phyloP scores from a whole-genome alignment of 2,888 invertebrate species.

The Nineta flava region DNA sequence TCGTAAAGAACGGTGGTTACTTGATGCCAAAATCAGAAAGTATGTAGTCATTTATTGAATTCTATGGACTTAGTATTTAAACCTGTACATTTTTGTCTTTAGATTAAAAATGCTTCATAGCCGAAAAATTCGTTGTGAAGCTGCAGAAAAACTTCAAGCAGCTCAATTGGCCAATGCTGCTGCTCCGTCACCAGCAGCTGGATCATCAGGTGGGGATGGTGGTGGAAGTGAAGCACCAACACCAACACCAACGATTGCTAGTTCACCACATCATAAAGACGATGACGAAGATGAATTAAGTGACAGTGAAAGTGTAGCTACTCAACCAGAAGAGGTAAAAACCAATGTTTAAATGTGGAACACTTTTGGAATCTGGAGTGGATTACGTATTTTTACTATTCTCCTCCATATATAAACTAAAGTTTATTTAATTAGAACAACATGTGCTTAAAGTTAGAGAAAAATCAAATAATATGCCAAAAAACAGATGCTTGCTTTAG shows the following conservation, averaged over 20 bases:
- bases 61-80: not conserved
- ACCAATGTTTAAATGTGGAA: too few species aligned
- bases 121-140: slow-evolving; percentile 58
- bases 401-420: too few species aligned
- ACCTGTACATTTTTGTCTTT: slow-evolving; percentile 12
- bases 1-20: slow-evolving; percentile 79
- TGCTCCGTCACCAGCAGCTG: slow-evolving; percentile 20
- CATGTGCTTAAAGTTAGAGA: too few species aligned
- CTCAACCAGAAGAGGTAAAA: slow-evolving; percentile 64
- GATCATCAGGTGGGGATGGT: slow-evolving; percentile 21
- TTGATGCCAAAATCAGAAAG: slow-evolving; percentile 88
- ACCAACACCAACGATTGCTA: slow-evolving; percentile 30
- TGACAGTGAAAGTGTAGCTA: slow-evolving; percentile 76
- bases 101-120: slow-evolving; percentile 56
- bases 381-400: too few species aligned
- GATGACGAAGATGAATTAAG: slow-evolving; percentile 57
- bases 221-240: slow-evolving; percentile 26
- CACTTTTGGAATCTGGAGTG: too few species aligned
- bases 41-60: slow-evolving; percentile 29
- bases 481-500: too few species aligned
- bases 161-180: slow-evolving; percentile 27
- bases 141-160: slow-evolving; percentile 44
- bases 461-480: not conserved
- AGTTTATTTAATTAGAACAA: too few species aligned
- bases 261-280: slow-evolving; percentile 38